phyloP scores from a whole-genome alignment of 2,888 invertebrate genomes.

The Andrena minutula region DNA sequence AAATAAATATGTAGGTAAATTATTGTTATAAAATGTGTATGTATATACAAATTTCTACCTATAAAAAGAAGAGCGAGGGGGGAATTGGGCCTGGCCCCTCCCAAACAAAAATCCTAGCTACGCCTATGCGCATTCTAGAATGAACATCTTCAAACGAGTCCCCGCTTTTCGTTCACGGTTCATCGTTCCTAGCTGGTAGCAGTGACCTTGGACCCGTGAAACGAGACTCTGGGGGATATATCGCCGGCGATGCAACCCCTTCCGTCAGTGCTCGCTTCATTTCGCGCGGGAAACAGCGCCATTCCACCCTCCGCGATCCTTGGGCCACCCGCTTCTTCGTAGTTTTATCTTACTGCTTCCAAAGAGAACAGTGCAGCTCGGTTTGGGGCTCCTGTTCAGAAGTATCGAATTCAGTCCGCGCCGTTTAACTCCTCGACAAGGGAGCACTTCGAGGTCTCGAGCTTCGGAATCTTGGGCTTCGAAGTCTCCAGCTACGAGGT shows the following conservation, averaged over 20 bases:
- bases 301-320: neutral
- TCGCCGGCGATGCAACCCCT: conserved; percentile 9
- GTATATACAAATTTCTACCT: too few species aligned
- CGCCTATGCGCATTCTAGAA: neutral
- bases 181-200: neutral
- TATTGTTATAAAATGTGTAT: too few species aligned
- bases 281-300: conserved; percentile 34
- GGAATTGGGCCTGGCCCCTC: too few species aligned
- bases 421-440: conserved; percentile 40
- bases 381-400: conserved; percentile 30
- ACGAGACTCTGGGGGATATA: neutral
- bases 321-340: neutral
- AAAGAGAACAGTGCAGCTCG: neutral
- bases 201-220: conserved; percentile 14
- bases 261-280: conserved; percentile 18
- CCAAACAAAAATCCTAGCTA: too few species aligned
- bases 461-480: too few species aligned
- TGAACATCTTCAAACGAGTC: neutral
- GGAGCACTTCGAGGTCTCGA: neutral
- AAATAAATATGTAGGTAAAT: too few species aligned
- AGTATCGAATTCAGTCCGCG: conserved; percentile 42
- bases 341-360: neutral
- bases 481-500: too few species aligned
- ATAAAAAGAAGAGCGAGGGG: too few species aligned
- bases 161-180: neutral